Conservation (phyloP, 2,797 vertebrate genomes). For the Dryobates pubescens region DNA sequence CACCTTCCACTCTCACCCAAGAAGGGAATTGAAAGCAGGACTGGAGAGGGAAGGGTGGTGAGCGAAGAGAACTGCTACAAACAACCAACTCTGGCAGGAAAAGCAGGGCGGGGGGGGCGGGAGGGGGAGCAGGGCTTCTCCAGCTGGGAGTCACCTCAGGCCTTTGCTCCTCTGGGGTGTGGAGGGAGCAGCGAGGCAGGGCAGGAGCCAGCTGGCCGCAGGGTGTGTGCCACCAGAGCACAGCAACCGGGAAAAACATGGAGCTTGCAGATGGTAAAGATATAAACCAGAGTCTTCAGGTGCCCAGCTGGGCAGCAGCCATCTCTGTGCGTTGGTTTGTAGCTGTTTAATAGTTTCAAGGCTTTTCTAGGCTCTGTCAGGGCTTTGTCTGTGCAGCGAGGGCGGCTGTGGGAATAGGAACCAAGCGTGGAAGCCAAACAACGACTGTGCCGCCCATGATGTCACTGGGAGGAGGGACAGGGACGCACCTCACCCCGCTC, state of each 20-base stretch:
- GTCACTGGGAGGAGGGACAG: not conserved
- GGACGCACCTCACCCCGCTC: not conserved
- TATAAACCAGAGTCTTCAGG: no score
- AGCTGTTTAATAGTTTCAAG: not conserved
- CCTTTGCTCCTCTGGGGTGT: not conserved
- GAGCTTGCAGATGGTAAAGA: not conserved
- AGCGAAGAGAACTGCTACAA: not conserved
- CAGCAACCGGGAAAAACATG: not conserved
- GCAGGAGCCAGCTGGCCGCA: conserved; percentile 11
- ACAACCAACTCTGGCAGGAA: not conserved
- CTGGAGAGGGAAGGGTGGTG: not conserved
- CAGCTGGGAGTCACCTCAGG: conserved; percentile 20
- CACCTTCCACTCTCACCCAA: not conserved
- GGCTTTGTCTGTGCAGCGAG: accelerated
- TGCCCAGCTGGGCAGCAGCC: accelerated
- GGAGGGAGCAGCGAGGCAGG: not conserved
- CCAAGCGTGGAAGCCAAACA: not conserved
- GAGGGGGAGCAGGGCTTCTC: not conserved
- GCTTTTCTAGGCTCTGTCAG: not conserved
- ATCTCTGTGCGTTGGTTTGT: accelerated
- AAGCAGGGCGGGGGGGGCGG: not conserved
- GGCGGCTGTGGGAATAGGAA: not conserved
- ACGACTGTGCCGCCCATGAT: not conserved
- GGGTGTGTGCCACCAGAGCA: not conserved
- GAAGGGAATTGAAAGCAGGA: not conserved